Evolutionary conservation across 2,888 invertebrate species (phyloP), one percentile per base, ranked within the genome.

Genomic region (Orthosia gothica): DNA sequence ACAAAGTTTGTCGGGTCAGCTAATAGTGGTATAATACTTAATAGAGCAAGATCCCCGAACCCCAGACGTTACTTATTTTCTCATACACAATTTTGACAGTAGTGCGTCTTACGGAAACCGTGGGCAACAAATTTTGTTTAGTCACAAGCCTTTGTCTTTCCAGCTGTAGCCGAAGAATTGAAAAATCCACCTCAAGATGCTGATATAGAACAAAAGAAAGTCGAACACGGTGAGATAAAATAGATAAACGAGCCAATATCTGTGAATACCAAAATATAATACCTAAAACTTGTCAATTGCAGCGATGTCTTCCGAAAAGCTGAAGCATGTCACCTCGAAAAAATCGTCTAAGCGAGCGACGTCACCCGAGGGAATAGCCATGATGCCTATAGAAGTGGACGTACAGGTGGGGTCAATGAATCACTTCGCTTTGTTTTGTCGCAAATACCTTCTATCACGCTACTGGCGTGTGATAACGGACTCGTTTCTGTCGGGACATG

Each of bases 91-190:
- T 9, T 40, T 40, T 40, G 5, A 32, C 32, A 40, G 40, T 40
- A 40, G 40, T 1, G 9, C 40, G 40, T 40, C 9, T 40, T 40
- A 40, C 1, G 40, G 40, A 40, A 40, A 52, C 32, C 2, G 32
- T 11, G 32, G 2, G 3, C 15, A 16, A 9, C 13, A 16, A 12
- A n/a, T 20, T 57, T 16, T 54, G 47, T 49, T 74, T 40, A 74
- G n/a, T n/a, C 40, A 49, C 5, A 57, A 65, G n/a, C 47, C 20
- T 40, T 32, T 40, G 40, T 54, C 5, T 74, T 81, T 68, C 45
- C 87, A 93, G 93, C 94, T 77, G 91, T 93, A 65, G 86, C 89
- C 66, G 93, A 93, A 79, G 92, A 93, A 73, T 72, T 92, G 4
- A 94, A 92, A 89, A 88, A 90, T 71, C 65, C 86, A 47, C 81